Percentiles rank a stretch among this genome's conserved stretches.
Evolutionary conservation across 2,888 invertebrate species (phyloP).

Genomic region (Rhopalosiphum nymphaeae): DNA sequence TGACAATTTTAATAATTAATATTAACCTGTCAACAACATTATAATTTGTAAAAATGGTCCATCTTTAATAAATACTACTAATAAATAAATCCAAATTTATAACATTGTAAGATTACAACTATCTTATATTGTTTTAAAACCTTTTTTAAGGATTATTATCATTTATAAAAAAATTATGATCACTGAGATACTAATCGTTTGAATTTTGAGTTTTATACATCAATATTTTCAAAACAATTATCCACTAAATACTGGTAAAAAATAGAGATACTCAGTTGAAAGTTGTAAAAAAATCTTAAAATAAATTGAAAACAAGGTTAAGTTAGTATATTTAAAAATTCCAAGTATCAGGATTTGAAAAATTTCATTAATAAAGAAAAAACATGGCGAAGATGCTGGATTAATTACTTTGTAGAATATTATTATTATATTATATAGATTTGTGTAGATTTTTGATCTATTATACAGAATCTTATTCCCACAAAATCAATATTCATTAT

Average conservation of each 20-base stretch:
- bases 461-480: neutral
- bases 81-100: neutral
- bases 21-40: neutral
- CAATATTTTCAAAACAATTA: no score
- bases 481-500: neutral
- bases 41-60: neutral
- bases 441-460: neutral
- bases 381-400: no score
- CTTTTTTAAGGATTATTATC: no score
- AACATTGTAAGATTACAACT: neutral
- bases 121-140: neutral
- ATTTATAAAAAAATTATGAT: neutral
- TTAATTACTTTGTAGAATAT: no score
- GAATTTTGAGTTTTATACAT: neutral
- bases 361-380: no score
- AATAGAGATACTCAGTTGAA: no score
- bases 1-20: neutral
- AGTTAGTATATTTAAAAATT: no score
- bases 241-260: no score
- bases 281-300: no score
- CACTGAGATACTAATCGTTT: neutral
- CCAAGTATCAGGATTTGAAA: no score
- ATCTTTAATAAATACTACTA: neutral
- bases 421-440: neutral
- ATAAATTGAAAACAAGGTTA: no score